Conservation (phyloP, 2,888 invertebrate genomes). For the Cataglyphis altisquamis region DNA sequence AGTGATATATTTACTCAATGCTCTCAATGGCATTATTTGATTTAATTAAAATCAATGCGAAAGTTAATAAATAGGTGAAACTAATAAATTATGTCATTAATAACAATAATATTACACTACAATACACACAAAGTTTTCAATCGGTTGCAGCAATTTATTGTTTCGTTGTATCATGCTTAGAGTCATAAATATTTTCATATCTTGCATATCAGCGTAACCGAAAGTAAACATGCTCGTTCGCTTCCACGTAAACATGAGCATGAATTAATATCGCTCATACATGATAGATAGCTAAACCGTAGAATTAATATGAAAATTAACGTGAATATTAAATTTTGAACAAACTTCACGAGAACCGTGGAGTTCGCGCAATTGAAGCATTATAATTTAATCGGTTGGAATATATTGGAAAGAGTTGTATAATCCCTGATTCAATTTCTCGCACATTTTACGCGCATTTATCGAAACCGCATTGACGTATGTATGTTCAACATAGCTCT, state of each 20-base stretch:
- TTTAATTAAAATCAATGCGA: background rate
- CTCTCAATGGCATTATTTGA: background rate
- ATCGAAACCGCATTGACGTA: constrained; percentile 22
- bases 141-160: constrained; percentile 10
- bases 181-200: constrained; percentile 17
- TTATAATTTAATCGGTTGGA: constrained; percentile 43
- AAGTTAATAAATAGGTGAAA: constrained; percentile 11
- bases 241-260: constrained; percentile 14
- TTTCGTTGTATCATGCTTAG: background rate
- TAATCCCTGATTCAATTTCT: constrained; percentile 20
- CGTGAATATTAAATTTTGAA: constrained; percentile 41
- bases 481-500: background rate
- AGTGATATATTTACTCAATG: background rate
- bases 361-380: constrained; percentile 30
- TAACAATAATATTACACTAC: background rate
- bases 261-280: constrained; percentile 37
- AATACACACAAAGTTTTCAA: background rate
- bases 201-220: constrained; percentile 4
- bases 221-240: constrained; percentile 35
- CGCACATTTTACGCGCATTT: constrained; percentile 19
- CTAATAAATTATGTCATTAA: constrained; percentile 1
- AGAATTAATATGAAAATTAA: constrained; percentile 49
- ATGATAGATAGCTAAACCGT: constrained; percentile 36
- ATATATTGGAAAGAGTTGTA: constrained; percentile 34
- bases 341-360: constrained; percentile 36